These are phyloP conservation scores for Nothoprocta perdicaria DNA, from an alignment of 2,113 vertebrate species.

Conservation along the genomic window DNA sequence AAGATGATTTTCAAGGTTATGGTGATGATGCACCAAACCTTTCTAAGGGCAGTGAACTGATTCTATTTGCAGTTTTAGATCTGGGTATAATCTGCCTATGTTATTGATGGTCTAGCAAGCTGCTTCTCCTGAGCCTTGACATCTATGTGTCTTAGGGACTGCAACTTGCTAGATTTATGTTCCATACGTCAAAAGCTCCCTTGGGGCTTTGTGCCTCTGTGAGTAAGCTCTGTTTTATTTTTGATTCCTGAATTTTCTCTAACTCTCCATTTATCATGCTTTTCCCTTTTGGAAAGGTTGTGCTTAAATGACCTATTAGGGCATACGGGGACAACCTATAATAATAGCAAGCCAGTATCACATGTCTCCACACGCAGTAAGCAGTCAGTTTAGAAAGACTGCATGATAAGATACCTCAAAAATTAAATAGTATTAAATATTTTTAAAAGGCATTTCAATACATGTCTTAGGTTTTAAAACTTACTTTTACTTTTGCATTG, in stretches of 20 bases:
- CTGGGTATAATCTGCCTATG: not conserved
- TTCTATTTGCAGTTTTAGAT: not conserved
- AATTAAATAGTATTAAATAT: not conserved
- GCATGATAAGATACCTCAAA: not conserved
- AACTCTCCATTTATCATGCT: not conserved
- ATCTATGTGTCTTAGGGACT: not conserved
- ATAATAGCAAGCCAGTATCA: not conserved
- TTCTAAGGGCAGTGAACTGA: not conserved
- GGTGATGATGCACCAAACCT: not conserved
- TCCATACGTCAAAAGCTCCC: not conserved
- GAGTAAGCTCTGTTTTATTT: not conserved
- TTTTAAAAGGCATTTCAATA: not conserved
- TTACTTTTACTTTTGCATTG: not conserved
- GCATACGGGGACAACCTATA: not conserved
- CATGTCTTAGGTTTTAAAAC: not conserved
- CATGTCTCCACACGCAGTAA: not conserved
- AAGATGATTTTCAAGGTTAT: slow-evolving; percentile 25
- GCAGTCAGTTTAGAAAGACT: not conserved
- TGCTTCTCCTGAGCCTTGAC: not conserved
- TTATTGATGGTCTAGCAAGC: not conserved
- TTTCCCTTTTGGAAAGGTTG: not conserved
- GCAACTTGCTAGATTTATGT: not conserved
- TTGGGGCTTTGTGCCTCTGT: not conserved
- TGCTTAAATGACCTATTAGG: not conserved
- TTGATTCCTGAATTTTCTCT: not conserved